Conservation (phyloP, 2,113 vertebrate species). For the Lophura nycthemera region DNA sequence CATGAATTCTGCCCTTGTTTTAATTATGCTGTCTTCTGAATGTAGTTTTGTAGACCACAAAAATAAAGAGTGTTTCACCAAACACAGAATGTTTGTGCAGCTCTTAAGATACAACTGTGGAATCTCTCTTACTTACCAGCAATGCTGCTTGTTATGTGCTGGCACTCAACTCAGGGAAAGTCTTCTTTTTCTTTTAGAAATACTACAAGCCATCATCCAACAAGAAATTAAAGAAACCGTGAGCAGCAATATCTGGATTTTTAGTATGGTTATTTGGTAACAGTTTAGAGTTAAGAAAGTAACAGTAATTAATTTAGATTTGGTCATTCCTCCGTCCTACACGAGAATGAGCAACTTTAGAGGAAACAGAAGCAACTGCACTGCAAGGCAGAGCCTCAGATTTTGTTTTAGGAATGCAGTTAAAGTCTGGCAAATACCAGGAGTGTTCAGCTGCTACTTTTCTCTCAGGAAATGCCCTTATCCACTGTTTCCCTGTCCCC, state of each 20-base stretch:
- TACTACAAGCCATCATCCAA: slow-evolving; percentile 38
- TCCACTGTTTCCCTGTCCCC: not conserved
- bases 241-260: slow-evolving; percentile 25
- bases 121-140: slow-evolving; percentile 69
- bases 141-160: slow-evolving; percentile 63
- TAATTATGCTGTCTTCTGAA: slow-evolving; percentile 82
- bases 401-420: slow-evolving; percentile 3
- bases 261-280: slow-evolving; percentile 20
- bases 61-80: slow-evolving; percentile 80
- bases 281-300: slow-evolving; percentile 39
- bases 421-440: not conserved
- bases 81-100: slow-evolving; percentile 83
- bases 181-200: slow-evolving; percentile 49
- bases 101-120: slow-evolving; percentile 61
- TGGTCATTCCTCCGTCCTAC: slow-evolving; percentile 17
- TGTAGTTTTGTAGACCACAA: slow-evolving; percentile 82
- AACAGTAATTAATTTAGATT: slow-evolving; percentile 49
- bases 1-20: slow-evolving; percentile 85
- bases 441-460: not conserved
- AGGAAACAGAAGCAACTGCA: slow-evolving; percentile 37
- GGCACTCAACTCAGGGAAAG: slow-evolving; percentile 56
- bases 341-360: not conserved
- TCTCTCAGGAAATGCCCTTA: not conserved
- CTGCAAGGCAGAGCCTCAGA: slow-evolving; percentile 3
- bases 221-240: not conserved